These are phyloP conservation scores for Aphyosemion australe DNA, from an alignment of 2,113 vertebrate species.

Conservation along the genomic window DNA sequence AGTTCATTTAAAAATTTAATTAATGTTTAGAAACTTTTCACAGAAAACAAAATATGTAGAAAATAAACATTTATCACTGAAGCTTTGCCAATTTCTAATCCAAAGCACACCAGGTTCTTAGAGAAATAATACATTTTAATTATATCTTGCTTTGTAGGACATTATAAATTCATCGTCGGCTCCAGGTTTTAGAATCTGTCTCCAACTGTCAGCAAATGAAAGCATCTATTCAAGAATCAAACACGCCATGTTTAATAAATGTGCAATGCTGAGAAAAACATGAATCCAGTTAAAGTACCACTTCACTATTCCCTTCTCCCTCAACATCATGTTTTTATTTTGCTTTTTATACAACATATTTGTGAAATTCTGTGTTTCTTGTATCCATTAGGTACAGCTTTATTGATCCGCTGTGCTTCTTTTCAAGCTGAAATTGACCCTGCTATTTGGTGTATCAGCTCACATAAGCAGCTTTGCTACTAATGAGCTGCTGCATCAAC, in stretches of 20 bases:
- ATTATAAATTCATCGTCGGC: too few relatives aligned
- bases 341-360: conserved; percentile 11
- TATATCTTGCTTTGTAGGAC: too few relatives aligned
- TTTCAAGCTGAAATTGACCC: conserved; percentile 35
- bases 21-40: too few relatives aligned
- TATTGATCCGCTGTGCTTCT: conserved; percentile 54
- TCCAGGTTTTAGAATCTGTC: neutral
- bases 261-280: neutral
- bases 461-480: conserved; percentile 31
- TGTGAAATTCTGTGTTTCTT: conserved; percentile 22
- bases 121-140: too few relatives aligned
- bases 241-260: conserved; percentile 5
- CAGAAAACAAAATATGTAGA: too few relatives aligned
- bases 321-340: conserved; percentile 1
- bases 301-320: neutral
- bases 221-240: conserved; percentile 13
- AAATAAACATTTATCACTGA: too few relatives aligned
- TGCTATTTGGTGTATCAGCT: conserved; percentile 28
- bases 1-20: too few relatives aligned
- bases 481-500: conserved; percentile 47
- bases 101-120: too few relatives aligned
- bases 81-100: too few relatives aligned
- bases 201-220: too few relatives aligned
- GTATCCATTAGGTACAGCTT: conserved; percentile 31
- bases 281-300: neutral